phyloP scores from a whole-genome alignment of 2,888 invertebrate species.

The Sericinus montela region DNA sequence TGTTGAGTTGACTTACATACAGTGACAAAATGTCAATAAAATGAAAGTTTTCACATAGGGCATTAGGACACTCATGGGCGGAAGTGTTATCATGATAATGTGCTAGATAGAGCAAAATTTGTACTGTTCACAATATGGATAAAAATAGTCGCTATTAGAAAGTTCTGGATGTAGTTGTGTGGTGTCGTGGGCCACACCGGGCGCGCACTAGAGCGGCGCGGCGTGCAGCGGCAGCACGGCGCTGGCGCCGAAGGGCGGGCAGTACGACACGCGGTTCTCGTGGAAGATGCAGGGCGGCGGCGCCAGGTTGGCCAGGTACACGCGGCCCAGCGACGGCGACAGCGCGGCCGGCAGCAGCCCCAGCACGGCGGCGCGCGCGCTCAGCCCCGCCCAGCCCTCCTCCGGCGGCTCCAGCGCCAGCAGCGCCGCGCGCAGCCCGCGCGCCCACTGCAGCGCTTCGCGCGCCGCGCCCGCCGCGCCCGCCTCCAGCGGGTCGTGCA shows the following conservation, averaged over 20 bases:
- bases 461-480: slow-evolving; percentile 13
- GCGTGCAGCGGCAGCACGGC: slow-evolving; percentile 62
- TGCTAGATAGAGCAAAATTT: too few relatives aligned
- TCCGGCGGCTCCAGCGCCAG: slow-evolving; percentile 64
- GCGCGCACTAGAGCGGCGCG: slow-evolving; percentile 26
- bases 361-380: slow-evolving; percentile 37
- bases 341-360: slow-evolving; percentile 39
- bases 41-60: too few relatives aligned
- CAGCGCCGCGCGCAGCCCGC: slow-evolving; percentile 52
- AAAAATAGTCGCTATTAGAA: too few relatives aligned
- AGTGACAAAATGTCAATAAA: too few relatives aligned
- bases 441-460: slow-evolving; percentile 81
- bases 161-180: too few relatives aligned
- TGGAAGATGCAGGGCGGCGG: slow-evolving; percentile 86
- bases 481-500: slow-evolving; percentile 39
- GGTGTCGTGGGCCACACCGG: background rate
- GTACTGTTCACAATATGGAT: too few relatives aligned
- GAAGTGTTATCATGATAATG: too few relatives aligned
- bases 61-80: too few relatives aligned
- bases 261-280: slow-evolving; percentile 87
- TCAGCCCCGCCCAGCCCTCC: slow-evolving; percentile 46
- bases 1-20: too few relatives aligned
- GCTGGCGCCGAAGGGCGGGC: slow-evolving; percentile 85
- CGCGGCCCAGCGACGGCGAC: slow-evolving; percentile 58
- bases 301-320: slow-evolving; percentile 92